Conservation (phyloP, 2,888 invertebrate genomes). For the Melanophora roralis region DNA sequence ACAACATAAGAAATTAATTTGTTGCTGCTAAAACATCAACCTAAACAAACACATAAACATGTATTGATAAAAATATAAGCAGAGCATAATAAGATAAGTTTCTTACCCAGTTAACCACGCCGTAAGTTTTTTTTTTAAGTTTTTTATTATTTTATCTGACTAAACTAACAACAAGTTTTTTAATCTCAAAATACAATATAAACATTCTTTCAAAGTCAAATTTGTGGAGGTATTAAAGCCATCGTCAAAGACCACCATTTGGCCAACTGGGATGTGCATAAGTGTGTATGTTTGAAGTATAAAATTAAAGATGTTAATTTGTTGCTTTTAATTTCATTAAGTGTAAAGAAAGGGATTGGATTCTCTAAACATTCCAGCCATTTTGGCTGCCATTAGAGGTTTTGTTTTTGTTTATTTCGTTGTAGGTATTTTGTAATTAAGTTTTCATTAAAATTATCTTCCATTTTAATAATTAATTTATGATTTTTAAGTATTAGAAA, state of each 20-base stretch:
- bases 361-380: not conserved
- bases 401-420: slow-evolving; percentile 35
- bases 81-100: too few relatives aligned
- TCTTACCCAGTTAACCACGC: too few relatives aligned
- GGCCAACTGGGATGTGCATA: slow-evolving; percentile 8
- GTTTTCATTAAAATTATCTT: slow-evolving; percentile 22
- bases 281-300: not conserved
- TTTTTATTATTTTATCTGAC: too few relatives aligned
- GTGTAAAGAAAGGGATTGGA: not conserved
- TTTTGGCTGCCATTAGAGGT: slow-evolving; percentile 2
- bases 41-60: slow-evolving; percentile 6
- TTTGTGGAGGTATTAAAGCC: too few relatives aligned
- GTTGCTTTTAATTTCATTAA: not conserved
- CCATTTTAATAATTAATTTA: slow-evolving; percentile 20
- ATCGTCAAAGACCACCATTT: too few relatives aligned
- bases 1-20: slow-evolving; percentile 48
- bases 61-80: too few relatives aligned
- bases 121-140: too few relatives aligned
- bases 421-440: slow-evolving; percentile 23
- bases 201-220: too few relatives aligned
- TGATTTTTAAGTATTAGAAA: not conserved
- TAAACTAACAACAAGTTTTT: too few relatives aligned
- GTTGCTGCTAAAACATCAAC: slow-evolving; percentile 45
- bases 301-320: slow-evolving; percentile 40
- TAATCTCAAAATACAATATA: too few relatives aligned